These are phyloP conservation scores for Epizoanthus rinbou DNA, from an alignment of 92 coral and sea anemone genomes.

Conservation along the genomic window DNA sequence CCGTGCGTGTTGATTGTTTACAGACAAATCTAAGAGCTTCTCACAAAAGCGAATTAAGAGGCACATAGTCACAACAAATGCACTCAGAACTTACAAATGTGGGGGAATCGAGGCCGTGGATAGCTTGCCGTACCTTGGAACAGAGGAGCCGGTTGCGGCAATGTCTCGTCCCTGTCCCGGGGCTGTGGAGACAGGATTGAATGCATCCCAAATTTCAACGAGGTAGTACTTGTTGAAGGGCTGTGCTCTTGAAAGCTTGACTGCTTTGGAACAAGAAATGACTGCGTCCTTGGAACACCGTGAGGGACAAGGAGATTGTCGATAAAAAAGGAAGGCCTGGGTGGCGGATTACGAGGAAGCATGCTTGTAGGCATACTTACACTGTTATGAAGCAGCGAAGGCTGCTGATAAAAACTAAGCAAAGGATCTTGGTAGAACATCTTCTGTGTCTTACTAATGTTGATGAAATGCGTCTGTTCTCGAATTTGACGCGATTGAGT, in stretches of 20 bases:
- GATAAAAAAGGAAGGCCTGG: constrained; percentile 38
- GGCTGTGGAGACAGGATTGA: constrained; percentile 73
- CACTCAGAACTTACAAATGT: constrained; percentile 44
- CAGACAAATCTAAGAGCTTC: constrained; percentile 15
- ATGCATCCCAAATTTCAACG: constrained; percentile 88
- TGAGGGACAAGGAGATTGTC: constrained; percentile 40
- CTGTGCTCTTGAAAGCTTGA: constrained; percentile 60
- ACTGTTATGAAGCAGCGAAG: constrained; percentile 54
- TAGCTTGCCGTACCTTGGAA: constrained; percentile 41
- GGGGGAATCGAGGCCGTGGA: constrained; percentile 32
- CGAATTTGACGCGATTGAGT: constrained; percentile 5
- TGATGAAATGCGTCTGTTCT: not conserved
- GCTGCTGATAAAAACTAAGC: constrained; percentile 73
- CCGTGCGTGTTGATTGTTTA: not conserved
- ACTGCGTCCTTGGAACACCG: constrained; percentile 49
- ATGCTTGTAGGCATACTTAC: constrained; percentile 30
- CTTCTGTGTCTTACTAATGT: constrained; percentile 25
- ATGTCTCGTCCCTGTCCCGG: constrained; percentile 47
- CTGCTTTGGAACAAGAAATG: constrained; percentile 63
- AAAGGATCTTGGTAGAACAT: constrained; percentile 94
- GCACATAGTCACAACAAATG: not conserved
- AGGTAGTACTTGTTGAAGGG: constrained; percentile 56
- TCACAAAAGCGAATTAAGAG: not conserved
- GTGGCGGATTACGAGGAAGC: constrained; percentile 40
- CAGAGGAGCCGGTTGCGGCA: constrained; percentile 22